phyloP scores from a whole-genome alignment of 2,113 vertebrate genomes.

The Ploceus nigricollis region DNA sequence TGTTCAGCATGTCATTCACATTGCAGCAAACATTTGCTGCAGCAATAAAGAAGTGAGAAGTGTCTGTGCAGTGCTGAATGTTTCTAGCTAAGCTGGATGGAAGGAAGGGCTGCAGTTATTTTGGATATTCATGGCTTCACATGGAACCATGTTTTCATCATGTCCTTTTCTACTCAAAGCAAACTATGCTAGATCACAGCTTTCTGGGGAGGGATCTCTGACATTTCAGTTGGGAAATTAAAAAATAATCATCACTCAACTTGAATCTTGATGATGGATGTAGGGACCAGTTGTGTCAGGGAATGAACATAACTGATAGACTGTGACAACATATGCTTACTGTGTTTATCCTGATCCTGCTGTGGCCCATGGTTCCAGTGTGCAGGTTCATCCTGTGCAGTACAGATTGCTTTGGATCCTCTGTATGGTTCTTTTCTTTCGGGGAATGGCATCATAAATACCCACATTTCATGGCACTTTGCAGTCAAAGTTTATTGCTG shows the following conservation, averaged over 20 bases:
- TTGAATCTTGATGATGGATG: not conserved
- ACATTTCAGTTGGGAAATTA: not conserved
- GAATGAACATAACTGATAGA: not conserved
- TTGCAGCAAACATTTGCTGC: slow-evolving; percentile 14
- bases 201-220: not conserved
- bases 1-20: slow-evolving; percentile 14
- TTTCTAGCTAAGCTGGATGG: not conserved
- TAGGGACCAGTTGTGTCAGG: not conserved
- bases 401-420: not conserved
- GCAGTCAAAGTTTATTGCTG: not conserved
- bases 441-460: not conserved
- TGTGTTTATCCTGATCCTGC: not conserved
- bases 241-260: not conserved
- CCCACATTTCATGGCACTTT: rapidly evolving
- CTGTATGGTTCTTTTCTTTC: not conserved
- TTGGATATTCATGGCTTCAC: not conserved
- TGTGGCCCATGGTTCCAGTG: not conserved
- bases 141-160: not conserved
- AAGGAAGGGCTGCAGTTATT: not conserved
- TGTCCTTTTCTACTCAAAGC: not conserved
- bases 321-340: not conserved
- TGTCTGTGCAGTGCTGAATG: not conserved
- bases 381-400: not conserved
- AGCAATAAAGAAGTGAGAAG: not conserved
- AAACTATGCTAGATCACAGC: not conserved